Evolutionary conservation across 2,113 vertebrate genomes (phyloP).

Genomic region (Crotalus tigris): DNA sequence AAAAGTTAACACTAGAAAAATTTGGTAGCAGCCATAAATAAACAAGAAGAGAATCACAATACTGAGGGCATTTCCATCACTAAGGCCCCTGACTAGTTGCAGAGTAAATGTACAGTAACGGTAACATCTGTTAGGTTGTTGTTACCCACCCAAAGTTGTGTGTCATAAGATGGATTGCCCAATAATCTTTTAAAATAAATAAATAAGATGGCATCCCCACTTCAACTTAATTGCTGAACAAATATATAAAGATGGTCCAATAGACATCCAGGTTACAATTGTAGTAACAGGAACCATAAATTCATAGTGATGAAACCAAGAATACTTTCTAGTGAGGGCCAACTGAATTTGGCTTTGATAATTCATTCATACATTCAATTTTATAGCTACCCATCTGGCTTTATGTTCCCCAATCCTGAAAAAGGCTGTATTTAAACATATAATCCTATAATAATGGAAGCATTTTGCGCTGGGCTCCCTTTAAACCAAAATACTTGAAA

Average conservation of each 20-base stretch:
- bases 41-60: neutral
- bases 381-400: neutral
- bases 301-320: neutral
- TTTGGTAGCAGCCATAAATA: neutral
- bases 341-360: neutral
- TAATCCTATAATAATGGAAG: neutral
- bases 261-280: neutral
- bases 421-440: neutral
- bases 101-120: neutral
- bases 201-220: neutral
- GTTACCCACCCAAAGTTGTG: neutral
- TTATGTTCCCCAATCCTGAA: neutral
- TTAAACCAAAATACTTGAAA: neutral
- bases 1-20: neutral
- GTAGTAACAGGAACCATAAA: neutral
- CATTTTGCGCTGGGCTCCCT: neutral
- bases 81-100: neutral
- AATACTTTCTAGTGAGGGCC: neutral
- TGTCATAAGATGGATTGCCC: neutral
- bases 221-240: neutral
- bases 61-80: neutral
- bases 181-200: neutral
- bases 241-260: neutral
- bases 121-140: neutral
- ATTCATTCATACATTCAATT: neutral